Conservation (phyloP, 2,888 invertebrate species). For the Andrena chrysosceles region DNA sequence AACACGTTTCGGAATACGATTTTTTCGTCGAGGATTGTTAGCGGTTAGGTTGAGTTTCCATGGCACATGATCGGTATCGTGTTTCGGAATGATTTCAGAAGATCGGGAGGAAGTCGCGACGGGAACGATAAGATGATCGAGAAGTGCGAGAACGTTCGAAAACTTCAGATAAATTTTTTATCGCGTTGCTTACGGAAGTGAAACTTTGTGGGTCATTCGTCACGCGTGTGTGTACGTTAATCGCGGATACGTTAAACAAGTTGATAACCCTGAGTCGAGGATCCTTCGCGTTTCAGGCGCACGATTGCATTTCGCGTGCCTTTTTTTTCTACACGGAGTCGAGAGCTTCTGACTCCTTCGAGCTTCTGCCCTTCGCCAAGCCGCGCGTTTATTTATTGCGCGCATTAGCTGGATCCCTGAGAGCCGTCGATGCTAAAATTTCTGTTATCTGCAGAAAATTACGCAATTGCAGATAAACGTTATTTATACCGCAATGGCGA, state of each 20-base stretch:
- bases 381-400: not conserved
- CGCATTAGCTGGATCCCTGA: not conserved
- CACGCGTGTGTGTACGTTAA: constrained; percentile 7
- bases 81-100: too few species aligned
- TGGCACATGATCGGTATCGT: not conserved
- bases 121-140: not conserved
- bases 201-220: constrained; percentile 32
- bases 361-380: too few species aligned
- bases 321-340: not conserved
- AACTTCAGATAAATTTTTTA: constrained; percentile 24
- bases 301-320: not conserved
- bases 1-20: not conserved
- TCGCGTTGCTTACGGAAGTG: constrained; percentile 30
- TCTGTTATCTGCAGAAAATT: not conserved
- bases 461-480: not conserved
- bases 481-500: constrained; percentile 13
- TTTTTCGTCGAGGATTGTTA: too few species aligned
- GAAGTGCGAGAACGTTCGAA: constrained; percentile 19
- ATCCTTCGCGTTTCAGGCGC: not conserved
- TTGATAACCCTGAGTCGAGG: constrained; percentile 18
- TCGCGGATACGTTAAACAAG: constrained; percentile 28
- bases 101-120: not conserved
- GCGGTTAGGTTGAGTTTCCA: too few species aligned
- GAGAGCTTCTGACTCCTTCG: too few species aligned
- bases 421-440: not conserved